phyloP scores from a whole-genome alignment of 2,888 invertebrate genomes.

The Cacoxenus indagator region DNA sequence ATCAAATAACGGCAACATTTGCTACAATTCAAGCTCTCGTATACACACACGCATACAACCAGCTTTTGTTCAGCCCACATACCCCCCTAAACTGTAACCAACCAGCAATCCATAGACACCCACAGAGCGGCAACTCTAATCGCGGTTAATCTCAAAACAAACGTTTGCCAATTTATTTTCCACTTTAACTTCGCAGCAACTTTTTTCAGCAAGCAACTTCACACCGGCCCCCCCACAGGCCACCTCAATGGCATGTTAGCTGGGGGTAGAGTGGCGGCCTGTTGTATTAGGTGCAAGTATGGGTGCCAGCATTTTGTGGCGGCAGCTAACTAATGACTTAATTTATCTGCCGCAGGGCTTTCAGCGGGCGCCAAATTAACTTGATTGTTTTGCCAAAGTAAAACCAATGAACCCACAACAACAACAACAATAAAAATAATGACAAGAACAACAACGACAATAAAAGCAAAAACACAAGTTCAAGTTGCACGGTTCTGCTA shows the following conservation, averaged over 20 bases:
- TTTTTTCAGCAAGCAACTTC: conserved; percentile 30
- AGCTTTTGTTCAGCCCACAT: no score
- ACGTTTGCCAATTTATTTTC: conserved; percentile 70
- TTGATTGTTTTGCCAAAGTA: conserved; percentile 55
- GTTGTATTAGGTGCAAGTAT: no score
- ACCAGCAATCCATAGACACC: not conserved
- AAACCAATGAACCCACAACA: conserved; percentile 32
- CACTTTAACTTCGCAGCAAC: conserved; percentile 50
- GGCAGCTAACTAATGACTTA: conserved; percentile 71
- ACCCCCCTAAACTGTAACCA: not conserved
- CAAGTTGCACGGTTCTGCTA: not conserved
- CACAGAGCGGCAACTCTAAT: conserved; percentile 50
- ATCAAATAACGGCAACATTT: conserved; percentile 67
- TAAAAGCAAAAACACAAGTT: not conserved
- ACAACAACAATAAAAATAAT: not conserved
- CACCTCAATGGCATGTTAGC: conserved; percentile 39
- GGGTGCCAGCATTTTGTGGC: conserved; percentile 16
- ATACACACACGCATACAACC: conserved; percentile 8
- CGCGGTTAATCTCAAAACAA: conserved; percentile 70
- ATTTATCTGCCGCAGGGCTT: conserved; percentile 70
- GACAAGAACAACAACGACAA: not conserved
- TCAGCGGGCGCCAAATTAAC: conserved; percentile 67
- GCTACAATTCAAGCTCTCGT: conserved; percentile 47
- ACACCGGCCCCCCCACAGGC: conserved; percentile 9
- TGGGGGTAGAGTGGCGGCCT: no score